These are phyloP conservation scores for Hoplodrina ambigua DNA, from an alignment of 2,888 invertebrate genomes.

Conservation along the genomic window DNA sequence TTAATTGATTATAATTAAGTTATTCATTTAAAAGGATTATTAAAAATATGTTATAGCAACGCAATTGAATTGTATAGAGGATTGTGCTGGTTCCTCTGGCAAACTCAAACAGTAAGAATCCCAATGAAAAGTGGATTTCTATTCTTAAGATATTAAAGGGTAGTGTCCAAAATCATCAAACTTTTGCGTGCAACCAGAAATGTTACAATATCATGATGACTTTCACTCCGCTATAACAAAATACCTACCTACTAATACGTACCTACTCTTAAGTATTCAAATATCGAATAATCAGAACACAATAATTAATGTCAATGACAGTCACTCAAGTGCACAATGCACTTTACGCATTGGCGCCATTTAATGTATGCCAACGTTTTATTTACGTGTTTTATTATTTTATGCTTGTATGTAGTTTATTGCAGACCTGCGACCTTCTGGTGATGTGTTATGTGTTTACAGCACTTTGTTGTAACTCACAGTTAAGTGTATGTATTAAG, in stretches of 20 bases:
- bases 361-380: slow-evolving; percentile 26
- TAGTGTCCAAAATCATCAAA: no score
- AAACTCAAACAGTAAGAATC: no score
- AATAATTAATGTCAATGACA: slow-evolving; percentile 53
- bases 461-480: slow-evolving; percentile 7
- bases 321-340: slow-evolving; percentile 14
- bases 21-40: no score
- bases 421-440: slow-evolving; percentile 39
- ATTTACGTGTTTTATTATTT: slow-evolving; percentile 9
- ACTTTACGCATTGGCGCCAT: slow-evolving; percentile 47
- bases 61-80: no score
- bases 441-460: slow-evolving; percentile 17
- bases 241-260: slow-evolving; percentile 13
- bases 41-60: no score
- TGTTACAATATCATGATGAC: neutral
- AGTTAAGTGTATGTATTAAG: neutral
- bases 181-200: no score
- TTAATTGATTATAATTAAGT: no score
- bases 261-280: neutral
- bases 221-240: neutral
- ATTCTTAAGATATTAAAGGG: no score
- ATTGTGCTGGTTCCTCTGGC: no score
- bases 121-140: no score
- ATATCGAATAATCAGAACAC: slow-evolving; percentile 14
- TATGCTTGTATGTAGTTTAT: slow-evolving; percentile 31